Base-by-base conservation (phyloP, 2,888 invertebrate genomes). In the Ryuthela nishihirai region DNA sequence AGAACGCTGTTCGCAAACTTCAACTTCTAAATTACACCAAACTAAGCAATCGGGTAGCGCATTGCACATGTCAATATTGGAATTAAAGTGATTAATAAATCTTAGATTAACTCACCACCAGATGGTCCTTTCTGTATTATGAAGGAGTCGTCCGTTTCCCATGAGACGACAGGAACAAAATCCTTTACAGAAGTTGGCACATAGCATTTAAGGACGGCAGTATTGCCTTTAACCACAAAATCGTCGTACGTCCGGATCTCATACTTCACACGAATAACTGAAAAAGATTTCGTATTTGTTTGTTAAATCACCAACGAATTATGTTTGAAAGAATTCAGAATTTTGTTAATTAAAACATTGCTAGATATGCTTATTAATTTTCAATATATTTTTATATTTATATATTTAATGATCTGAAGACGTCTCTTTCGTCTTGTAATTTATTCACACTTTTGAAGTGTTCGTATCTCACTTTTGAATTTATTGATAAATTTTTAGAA, bases 171-270 rank as follows among this genome's bases (percentile, higher is more conserved):
- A n/a, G 64, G 54, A 9, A 68, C 67, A 45, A 67, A 65, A 49
- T 67, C 66, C 29, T 62, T 60, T 4, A 67, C 66, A 6, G 64
- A 64, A 26, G 64, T 61, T 2, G 68, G 67, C n/a, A 75, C 70
- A 46, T 68, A 67, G 63, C 75, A 76, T 41, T 67, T 69, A 46
- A 76, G 69, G 9, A 74, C 72, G 3, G 74, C 74, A 3, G 75
- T 74, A 50, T 72, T 71, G 12, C 73, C 72, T 12, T 70, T 72
- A 1, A 52, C 48, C 3, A 71, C 71, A 69, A 70, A 74, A 1
- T 70, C 72, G 55, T 73, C 71, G 32, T 69, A 71, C 5, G 73
- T 66, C 21, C 69, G 68, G 7, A 73, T 69, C 36, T 70, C 70
- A 54, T 72, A 74, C 15, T 68, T 66, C 20, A 68, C 55, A 15